These are phyloP conservation scores for Eospalax fontanierii DNA, from an alignment of 2,797 vertebrate species.

Conservation along the genomic window DNA sequence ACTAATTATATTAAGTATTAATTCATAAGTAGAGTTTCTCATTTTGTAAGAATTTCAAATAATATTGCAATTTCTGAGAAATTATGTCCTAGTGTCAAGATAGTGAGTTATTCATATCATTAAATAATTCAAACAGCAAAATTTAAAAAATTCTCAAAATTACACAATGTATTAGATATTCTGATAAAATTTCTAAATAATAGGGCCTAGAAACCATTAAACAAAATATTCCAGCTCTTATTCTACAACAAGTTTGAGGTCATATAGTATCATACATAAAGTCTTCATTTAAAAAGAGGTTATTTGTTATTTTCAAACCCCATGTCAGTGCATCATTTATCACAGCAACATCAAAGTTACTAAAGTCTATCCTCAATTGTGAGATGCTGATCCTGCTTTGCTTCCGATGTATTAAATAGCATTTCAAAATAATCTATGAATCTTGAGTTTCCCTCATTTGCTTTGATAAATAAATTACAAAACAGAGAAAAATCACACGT, in stretches of 20 bases:
- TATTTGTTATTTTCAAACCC: not conserved
- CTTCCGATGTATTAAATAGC: not conserved
- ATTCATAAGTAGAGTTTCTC: not conserved
- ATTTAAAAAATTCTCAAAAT: not conserved
- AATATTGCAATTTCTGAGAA: not conserved
- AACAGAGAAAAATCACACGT: not conserved
- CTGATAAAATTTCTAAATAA: not conserved
- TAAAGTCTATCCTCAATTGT: not conserved
- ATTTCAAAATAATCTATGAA: slow-evolving; percentile 1
- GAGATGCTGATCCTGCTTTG: not conserved
- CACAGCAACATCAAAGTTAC: not conserved
- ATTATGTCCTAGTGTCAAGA: not conserved
- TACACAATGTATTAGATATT: not conserved
- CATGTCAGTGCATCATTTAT: not conserved
- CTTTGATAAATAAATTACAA: not conserved
- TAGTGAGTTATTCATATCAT: not conserved
- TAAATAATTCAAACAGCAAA: slow-evolving; percentile 6
- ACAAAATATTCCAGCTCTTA: not conserved
- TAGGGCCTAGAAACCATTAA: not conserved
- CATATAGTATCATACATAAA: not conserved
- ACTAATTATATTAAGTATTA: not conserved
- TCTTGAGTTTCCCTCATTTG: not conserved
- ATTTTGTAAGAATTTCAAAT: not conserved
- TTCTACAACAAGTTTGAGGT: not conserved
- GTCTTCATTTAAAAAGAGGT: not conserved